Evolutionary conservation across 2,888 invertebrate genomes (phyloP).

Genomic region (Pristionchus mayeri): DNA sequence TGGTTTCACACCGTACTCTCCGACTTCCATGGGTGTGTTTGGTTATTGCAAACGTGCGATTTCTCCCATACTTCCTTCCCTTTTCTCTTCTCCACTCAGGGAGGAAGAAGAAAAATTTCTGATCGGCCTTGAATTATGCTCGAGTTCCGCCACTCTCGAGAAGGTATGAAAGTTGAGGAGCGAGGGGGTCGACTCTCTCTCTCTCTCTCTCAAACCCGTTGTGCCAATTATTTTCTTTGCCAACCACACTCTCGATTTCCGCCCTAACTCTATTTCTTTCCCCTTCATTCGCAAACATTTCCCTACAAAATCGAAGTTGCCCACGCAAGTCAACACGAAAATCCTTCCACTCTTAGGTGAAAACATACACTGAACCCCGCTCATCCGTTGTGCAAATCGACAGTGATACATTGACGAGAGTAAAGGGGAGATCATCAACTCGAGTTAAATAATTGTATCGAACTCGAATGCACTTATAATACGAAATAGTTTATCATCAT

Average conservation of each 20-base stretch:
- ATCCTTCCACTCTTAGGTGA: not conserved
- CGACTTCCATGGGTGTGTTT: not conserved
- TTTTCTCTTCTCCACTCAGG: not conserved
- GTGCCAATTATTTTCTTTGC: slow-evolving; percentile 41
- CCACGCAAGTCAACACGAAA: slow-evolving; percentile 15
- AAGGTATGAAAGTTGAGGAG: slow-evolving; percentile 41
- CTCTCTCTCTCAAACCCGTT: slow-evolving; percentile 26
- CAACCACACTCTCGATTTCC: slow-evolving; percentile 22
- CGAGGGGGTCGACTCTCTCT: not conserved
- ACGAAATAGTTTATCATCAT: slow-evolving; percentile 24
- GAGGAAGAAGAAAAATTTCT: slow-evolving; percentile 19
- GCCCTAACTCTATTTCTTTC: not conserved
- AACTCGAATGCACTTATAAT: not conserved
- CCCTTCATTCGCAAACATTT: slow-evolving; percentile 29
- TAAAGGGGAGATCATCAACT: too few species aligned
- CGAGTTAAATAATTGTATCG: too few species aligned
- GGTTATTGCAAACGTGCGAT: not conserved
- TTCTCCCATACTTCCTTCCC: not conserved
- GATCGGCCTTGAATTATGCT: slow-evolving; percentile 33
- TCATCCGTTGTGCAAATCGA: not conserved
- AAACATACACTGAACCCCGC: not conserved
- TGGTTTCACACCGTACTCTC: not conserved
- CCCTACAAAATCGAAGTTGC: not conserved
- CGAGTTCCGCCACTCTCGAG: slow-evolving; percentile 7
- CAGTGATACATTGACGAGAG: too few species aligned